A percentile compares a stretch with the other conserved stretches of the same genome.
phyloP scores from a whole-genome alignment of 2,113 vertebrate species.

The Xiphophorus hellerii region DNA sequence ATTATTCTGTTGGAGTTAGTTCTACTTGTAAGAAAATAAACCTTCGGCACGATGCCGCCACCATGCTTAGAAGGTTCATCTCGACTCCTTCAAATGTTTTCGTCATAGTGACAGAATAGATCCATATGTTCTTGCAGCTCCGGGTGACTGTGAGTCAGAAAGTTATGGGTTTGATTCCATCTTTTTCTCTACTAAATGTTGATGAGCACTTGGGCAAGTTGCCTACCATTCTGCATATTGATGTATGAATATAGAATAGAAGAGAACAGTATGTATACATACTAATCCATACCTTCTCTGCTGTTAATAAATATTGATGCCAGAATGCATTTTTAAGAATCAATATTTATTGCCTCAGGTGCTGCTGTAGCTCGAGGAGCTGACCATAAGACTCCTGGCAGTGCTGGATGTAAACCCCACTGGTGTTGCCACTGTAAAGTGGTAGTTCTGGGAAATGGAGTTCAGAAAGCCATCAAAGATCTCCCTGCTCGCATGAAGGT shows the following conservation, averaged over 20 bases:
- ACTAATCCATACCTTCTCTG: no score
- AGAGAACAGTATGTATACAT: neutral
- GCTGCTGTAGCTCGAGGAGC: conserved; percentile 79
- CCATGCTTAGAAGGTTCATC: no score
- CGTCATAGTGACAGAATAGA: neutral
- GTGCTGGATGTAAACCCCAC: conserved; percentile 83
- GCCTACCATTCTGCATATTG: no score
- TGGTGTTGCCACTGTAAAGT: conserved; percentile 98
- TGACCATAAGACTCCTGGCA: conserved; percentile 70
- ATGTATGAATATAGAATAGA: no score
- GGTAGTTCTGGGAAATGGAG: conserved; percentile 92
- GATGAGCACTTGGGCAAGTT: neutral
- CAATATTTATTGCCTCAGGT: conserved; percentile 65
- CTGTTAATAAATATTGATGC: neutral
- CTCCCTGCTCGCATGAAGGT: conserved; percentile 81
- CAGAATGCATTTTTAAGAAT: conserved; percentile 7
- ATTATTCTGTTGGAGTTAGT: no score
- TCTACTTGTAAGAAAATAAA: no score
- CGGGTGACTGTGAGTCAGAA: no score
- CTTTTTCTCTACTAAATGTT: no score
- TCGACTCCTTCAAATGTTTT: neutral
- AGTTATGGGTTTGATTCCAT: no score
- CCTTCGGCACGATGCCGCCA: no score
- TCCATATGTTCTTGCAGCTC: neutral
- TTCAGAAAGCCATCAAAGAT: conserved; percentile 88